Base-by-base conservation (phyloP, 2,888 invertebrate species). In the Nomada goodeniana region DNA sequence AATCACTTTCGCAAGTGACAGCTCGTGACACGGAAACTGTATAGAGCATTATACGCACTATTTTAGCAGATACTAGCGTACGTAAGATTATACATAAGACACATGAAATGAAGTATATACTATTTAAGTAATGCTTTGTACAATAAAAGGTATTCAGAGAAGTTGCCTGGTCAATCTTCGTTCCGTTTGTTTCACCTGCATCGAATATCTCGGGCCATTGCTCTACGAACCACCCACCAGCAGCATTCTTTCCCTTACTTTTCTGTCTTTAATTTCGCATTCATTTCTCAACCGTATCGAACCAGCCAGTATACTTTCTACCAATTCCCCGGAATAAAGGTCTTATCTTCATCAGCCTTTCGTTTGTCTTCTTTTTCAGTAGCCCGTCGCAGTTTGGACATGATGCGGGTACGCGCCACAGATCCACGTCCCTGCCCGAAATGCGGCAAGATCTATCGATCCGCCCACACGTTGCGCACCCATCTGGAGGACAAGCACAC, bases 401-500 rank as follows among this genome's bases (percentile, higher is more conserved):
- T 98, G 95, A 95, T 96, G 94, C 96, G 98, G 89, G 98, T 98
- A 65, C 95, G 98, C 91, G 98, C 98, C 13, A 98, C 98, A 29
- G 98, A 98, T 94, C 98, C 98, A 1, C 95, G 98, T 60, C 98
- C 98, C 2, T 98, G 98, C 93, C 98, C 98, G 18, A 98, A 98
- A 92, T 98, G 98, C 93, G 98, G 98, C 61, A 98, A 98, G 95
- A 98, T 98, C 92, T 98, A 98, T 94, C 95, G 98, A 82, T 98
- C 98, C 47, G 98, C 98, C 23, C 98, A 98, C 94, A 98, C 98
- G 18, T 95, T 98, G 89, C 95, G 98, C 85, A 98, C 98, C 44
- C 98, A 98, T 94, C 95, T 98, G 85, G 98, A 98, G 94, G 98
- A 98, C 93, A 98, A 98, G 93, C 98, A 98, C 94, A 98, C 98